phyloP scores from a whole-genome alignment of 2,797 vertebrate species.

The Babyrousa celebensis region DNA sequence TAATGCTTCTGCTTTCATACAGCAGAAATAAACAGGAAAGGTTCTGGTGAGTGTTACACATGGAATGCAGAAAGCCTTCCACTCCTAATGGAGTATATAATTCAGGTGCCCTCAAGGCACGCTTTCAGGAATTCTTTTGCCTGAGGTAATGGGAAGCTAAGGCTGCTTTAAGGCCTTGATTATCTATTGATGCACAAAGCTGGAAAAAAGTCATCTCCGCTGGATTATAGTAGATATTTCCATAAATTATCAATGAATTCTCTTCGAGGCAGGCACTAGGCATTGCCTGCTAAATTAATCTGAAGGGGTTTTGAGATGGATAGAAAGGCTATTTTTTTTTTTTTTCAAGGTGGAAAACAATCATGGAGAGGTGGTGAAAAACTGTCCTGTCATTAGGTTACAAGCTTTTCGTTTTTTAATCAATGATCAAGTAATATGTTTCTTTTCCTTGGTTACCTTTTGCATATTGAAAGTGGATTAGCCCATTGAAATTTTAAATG shows the following conservation, averaged over 20 bases:
- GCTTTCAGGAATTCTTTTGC: slow-evolving; percentile 99
- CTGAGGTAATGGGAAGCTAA: slow-evolving; percentile 99
- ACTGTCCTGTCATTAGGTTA: slow-evolving; percentile 92
- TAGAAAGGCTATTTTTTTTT: slow-evolving; percentile 83
- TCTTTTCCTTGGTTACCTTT: slow-evolving; percentile 92
- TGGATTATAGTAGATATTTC: slow-evolving; percentile 99
- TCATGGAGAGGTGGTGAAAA: slow-evolving; percentile 91
- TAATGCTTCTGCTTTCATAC: slow-evolving; percentile 94
- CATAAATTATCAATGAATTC: slow-evolving; percentile 99
- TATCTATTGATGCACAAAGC: slow-evolving; percentile 99
- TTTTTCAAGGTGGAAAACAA: slow-evolving; percentile 87
- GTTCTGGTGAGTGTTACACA: slow-evolving; percentile 96
- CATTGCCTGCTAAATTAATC: slow-evolving; percentile 93
- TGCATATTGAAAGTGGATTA: slow-evolving; percentile 93
- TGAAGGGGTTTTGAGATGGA: slow-evolving; percentile 90
- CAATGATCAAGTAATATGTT: slow-evolving; percentile 93
- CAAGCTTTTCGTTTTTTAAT: slow-evolving; percentile 96
- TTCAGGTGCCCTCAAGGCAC: slow-evolving; percentile 99
- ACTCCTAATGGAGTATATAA: slow-evolving; percentile 99
- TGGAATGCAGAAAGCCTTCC: slow-evolving; percentile 97
- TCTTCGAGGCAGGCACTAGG: slow-evolving; percentile 94
- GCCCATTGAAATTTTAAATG: slow-evolving; percentile 93
- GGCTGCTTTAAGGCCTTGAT: slow-evolving; percentile 99
- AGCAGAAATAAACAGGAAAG: slow-evolving; percentile 95
- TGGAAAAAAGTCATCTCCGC: slow-evolving; percentile 98